Evolutionary conservation across 2,888 invertebrate genomes (phyloP), one percentile per base, ranked within the genome.

Genomic region (Meliscaeva auricollis): DNA sequence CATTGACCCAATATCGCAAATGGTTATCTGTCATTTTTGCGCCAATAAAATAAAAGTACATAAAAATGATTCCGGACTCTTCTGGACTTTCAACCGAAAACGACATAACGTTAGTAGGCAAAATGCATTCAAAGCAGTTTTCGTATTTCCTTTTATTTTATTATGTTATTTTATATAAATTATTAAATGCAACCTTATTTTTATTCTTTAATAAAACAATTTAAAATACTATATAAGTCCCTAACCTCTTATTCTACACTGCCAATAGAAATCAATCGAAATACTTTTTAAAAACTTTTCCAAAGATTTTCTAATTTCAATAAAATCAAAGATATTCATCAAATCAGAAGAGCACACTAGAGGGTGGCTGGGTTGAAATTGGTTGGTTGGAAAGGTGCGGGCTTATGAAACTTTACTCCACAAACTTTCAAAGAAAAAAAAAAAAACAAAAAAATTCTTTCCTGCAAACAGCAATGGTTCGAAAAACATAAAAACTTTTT

Each of bases 321-420:
- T 85, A 85, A 87, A 87, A 87, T 87, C 87, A 87, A 87, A 75
- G 82, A 87, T 87, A 87, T 87, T 87, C 87, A 87, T 87, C 87
- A 85, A 79, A 87, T 73, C 80, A 72, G 32, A 5, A 60, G 8
- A n/a, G 35, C 17, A 41, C 20, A 9, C 38, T n/a, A 13, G 41
- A 41, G 15, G 15, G 35, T 15, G 48, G 4, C 5, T 41, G 3
- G 15, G 56, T 50, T 48, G 52, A 13, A 46, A 7, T 6, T 17
- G 7, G 0, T n/a, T 32, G 48, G 46, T 66, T 52, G 26, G 22
- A 35, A 66, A 66, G 66, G 50, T 66, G 66, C 66, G 66, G 66
- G 66, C 20, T 66, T 50, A n/a, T 38, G 32, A 85, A 85, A 85
- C 76, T 81, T 81, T 80, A 30, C 76, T 52, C 44, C 48, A 64